Base-by-base conservation (phyloP, 2,113 vertebrate species). In the Ariopsis seemanni region DNA sequence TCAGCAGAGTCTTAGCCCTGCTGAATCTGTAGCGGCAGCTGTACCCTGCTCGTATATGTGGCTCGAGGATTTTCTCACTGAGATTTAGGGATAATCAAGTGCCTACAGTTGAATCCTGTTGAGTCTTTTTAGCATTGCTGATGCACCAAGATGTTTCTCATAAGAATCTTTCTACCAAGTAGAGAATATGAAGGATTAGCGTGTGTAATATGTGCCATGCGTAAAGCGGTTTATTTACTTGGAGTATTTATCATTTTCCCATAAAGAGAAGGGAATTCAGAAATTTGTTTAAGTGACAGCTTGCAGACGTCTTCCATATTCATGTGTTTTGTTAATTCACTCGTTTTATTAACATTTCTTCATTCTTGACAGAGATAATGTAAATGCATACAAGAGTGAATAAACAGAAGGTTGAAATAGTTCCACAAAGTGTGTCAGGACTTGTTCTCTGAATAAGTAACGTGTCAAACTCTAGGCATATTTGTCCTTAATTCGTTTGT, bases 1-100 rank as follows among this genome's bases (percentile, higher is more conserved):
- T 94, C 93, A 94, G 90, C 91, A 91, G 89, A 60, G 93, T 92
- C 93, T 95, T 94, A 94, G 93, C 93, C 92, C 88, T 91, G 92
- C 86, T 92, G 91, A 89, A 91, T 92, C 85, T 92, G 90, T 79
- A 84, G 90, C 62, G 91, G 94, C 94, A 95, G 95, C 94, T 94
- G 94, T 93, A 86, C 42, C 91, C 83, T 8, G 72, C 88, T 86
- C 93, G 92, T 94, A 90, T 91, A 88, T 90, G 91, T 85, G 89
- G 92, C 85, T 80, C 62, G 69, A 84, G 90, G 81, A 85, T 86
- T 88, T 86, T 82, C 93, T 92, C 92, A 65, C 89, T 92, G 89
- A n/a, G 48, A 11, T 48, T 79, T 48, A 9, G 17, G 11, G 17
- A 11, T 86, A 7, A 25, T 77, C 50, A 1, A 48, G 22, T n/a